phyloP scores from a whole-genome alignment of 2,113 vertebrate genomes.

The Caranx melampygus region DNA sequence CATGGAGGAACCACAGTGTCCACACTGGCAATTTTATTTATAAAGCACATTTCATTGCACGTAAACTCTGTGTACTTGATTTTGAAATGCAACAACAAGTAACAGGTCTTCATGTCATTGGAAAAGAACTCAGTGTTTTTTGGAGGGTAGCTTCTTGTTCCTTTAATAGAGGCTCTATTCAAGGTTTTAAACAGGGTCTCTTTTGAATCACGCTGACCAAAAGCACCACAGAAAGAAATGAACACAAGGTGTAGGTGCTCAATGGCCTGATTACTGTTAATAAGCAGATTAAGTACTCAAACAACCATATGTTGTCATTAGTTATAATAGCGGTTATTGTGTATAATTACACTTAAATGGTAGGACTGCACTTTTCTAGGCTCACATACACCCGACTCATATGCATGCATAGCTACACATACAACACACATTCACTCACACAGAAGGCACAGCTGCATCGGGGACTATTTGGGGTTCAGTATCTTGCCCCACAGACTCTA shows the following conservation, averaged over 20 bases:
- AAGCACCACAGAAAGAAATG: background rate
- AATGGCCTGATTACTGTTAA: background rate
- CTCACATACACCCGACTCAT: too few species aligned
- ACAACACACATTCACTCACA: too few species aligned
- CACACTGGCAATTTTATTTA: conserved; percentile 6
- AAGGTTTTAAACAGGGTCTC: background rate
- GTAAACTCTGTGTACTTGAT: background rate
- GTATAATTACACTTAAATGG: too few species aligned
- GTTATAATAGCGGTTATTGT: background rate
- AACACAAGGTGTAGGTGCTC: background rate
- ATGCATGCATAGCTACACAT: too few species aligned
- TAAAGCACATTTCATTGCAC: background rate
- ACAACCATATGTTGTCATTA: background rate
- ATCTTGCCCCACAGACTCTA: too few species aligned
- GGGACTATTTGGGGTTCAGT: too few species aligned
- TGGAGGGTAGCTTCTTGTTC: background rate
- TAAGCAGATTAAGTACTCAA: background rate
- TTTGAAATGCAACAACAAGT: background rate
- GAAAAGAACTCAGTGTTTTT: background rate
- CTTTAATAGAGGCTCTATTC: background rate
- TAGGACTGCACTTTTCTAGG: too few species aligned
- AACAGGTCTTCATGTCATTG: background rate
- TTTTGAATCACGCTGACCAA: background rate
- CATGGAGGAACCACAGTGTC: background rate
- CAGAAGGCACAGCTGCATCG: too few species aligned